Conservation (phyloP, 2,888 invertebrate genomes). For the Luperina nickerlii region DNA sequence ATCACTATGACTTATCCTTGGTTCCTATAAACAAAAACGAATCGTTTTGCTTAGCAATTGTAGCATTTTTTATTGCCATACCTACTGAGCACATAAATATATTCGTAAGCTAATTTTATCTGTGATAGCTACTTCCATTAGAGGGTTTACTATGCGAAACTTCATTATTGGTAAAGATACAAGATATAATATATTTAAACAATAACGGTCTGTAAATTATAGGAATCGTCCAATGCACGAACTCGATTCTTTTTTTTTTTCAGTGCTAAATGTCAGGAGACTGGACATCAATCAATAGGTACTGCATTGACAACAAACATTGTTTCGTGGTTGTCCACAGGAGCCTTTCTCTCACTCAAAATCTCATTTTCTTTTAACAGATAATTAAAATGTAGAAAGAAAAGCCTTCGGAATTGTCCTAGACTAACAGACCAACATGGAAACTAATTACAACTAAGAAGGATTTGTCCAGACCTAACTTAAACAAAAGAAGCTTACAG, state of each 20-base stretch:
- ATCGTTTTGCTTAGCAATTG: too few relatives aligned
- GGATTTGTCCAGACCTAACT: constrained; percentile 18
- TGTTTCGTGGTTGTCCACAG: not conserved
- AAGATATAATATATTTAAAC: too few relatives aligned
- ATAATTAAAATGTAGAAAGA: constrained; percentile 31
- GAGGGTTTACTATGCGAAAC: too few relatives aligned
- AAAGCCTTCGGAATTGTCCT: constrained; percentile 7
- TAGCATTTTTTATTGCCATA: too few relatives aligned
- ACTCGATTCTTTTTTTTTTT: not conserved
- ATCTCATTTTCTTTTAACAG: constrained; percentile 12
- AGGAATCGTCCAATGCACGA: not conserved
- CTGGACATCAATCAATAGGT: not conserved
- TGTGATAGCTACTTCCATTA: too few relatives aligned
- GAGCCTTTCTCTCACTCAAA: not conserved
- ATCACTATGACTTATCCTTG: too few relatives aligned
- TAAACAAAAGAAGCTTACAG: constrained; percentile 24
- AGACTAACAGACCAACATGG: constrained; percentile 8
- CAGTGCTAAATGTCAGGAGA: not conserved
- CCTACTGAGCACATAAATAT: too few relatives aligned
- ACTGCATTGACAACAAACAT: constrained; percentile 2
- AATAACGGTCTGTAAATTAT: too few relatives aligned
- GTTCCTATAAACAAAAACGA: too few relatives aligned
- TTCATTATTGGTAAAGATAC: too few relatives aligned
- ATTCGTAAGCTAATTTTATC: too few relatives aligned
- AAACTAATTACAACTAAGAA: constrained; percentile 40